Evolutionary conservation across 2,888 invertebrate species (phyloP).

Genomic region (Adineta ricciae): DNA sequence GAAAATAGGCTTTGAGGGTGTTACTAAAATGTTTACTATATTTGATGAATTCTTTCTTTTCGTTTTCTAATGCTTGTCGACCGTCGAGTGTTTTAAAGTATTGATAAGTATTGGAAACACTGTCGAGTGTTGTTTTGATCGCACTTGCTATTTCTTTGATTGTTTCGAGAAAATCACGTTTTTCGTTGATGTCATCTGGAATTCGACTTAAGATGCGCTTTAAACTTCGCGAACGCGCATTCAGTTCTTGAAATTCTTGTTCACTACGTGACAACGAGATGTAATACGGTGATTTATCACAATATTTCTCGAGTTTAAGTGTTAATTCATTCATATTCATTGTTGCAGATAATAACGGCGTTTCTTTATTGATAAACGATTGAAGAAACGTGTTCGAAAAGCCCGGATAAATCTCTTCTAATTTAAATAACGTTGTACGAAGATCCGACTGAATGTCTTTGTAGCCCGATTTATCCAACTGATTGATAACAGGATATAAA

Average conservation of each 20-base stretch:
- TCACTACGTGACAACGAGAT: neutral
- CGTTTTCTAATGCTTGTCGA: slow-evolving; percentile 30
- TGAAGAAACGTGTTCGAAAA: slow-evolving; percentile 18
- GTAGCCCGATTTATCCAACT: slow-evolving; percentile 6
- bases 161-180: slow-evolving; percentile 95
- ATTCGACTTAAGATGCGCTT: slow-evolving; percentile 92
- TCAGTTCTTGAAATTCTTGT: slow-evolving; percentile 86
- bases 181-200: slow-evolving; percentile 95
- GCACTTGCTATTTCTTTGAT: slow-evolving; percentile 53
- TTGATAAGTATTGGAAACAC: slow-evolving; percentile 31
- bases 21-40: slow-evolving; percentile 33
- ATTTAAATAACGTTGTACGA: slow-evolving; percentile 13
- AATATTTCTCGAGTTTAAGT: slow-evolving; percentile 28
- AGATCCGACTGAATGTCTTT: slow-evolving; percentile 1
- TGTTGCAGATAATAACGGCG: neutral
- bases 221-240: slow-evolving; percentile 79
- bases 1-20: slow-evolving; percentile 33
- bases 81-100: slow-evolving; percentile 25
- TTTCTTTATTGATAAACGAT: neutral
- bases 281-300: slow-evolving; percentile 8
- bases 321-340: slow-evolving; percentile 27
- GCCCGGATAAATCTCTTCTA: slow-evolving; percentile 25
- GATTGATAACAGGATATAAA: slow-evolving; percentile 21
- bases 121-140: slow-evolving; percentile 32
- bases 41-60: slow-evolving; percentile 34